These are phyloP conservation scores for Eretmochelys imbricata DNA, from an alignment of 2,113 vertebrate species.

Conservation along the genomic window DNA sequence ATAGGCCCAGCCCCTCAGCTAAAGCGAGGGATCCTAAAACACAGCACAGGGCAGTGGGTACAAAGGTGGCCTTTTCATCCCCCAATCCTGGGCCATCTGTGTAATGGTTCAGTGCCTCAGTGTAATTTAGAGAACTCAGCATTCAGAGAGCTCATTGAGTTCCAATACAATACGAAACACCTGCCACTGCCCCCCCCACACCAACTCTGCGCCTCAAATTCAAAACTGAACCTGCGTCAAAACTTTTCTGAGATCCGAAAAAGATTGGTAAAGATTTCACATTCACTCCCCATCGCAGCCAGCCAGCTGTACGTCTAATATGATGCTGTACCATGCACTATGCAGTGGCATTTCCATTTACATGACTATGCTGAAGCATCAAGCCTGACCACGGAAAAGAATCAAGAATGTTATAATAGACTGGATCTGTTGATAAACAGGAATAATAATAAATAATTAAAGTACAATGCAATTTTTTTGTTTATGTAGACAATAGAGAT, in stretches of 20 bases:
- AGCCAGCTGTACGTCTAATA: not conserved
- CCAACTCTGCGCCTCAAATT: not conserved
- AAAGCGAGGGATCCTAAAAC: not conserved
- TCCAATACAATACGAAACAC: not conserved
- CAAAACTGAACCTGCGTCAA: not conserved
- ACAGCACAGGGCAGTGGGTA: not conserved
- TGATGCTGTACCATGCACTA: not conserved
- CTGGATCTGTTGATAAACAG: not conserved
- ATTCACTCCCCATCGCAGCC: not conserved
- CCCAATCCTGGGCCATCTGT: not conserved
- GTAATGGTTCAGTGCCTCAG: not conserved
- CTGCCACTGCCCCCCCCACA: not conserved
- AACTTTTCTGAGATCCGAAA: not conserved
- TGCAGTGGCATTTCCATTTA: not conserved
- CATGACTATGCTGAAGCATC: not conserved
- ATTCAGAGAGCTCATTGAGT: not conserved
- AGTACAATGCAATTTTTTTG: not conserved
- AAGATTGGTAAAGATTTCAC: not conserved
- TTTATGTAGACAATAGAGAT: not conserved
- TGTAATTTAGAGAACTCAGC: not conserved
- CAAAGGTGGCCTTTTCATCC: not conserved
- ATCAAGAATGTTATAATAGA: not conserved
- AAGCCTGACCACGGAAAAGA: not conserved
- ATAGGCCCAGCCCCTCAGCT: not conserved
- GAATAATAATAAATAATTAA: not conserved